Conservation (phyloP, 2,888 invertebrate species). For the Tupiocoris notatus region DNA sequence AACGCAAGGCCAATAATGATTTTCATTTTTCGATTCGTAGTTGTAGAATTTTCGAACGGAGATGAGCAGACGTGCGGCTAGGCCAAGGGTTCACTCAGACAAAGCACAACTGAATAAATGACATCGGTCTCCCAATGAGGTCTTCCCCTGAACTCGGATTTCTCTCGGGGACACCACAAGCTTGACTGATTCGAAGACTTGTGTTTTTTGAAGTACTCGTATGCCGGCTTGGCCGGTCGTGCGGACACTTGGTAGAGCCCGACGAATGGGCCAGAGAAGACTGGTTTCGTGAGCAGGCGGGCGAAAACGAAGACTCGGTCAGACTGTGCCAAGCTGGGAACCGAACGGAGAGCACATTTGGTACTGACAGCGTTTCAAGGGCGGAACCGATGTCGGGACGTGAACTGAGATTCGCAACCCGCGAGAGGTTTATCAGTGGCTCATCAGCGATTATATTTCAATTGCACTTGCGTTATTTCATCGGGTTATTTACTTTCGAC, state of each 20-base stretch:
- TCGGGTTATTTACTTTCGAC: too few relatives aligned
- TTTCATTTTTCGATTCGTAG: not conserved
- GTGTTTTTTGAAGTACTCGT: too few relatives aligned
- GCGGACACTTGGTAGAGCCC: too few relatives aligned
- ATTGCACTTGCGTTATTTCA: too few relatives aligned
- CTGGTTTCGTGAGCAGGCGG: not conserved
- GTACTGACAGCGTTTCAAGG: not conserved
- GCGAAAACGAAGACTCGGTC: not conserved
- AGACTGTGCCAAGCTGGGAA: not conserved
- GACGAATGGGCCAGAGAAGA: not conserved
- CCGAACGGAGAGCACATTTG: not conserved
- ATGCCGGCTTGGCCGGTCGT: too few relatives aligned
- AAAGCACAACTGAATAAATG: too few relatives aligned
- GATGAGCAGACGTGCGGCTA: too few relatives aligned
- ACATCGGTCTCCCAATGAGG: not conserved
- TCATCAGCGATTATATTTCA: too few relatives aligned
- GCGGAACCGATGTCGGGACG: not conserved
- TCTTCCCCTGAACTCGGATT: not conserved
- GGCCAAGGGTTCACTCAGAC: not conserved
- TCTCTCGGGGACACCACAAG: not conserved
- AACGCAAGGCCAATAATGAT: not conserved
- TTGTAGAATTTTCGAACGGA: too few relatives aligned
- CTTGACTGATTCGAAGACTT: not conserved
- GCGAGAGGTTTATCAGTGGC: too few relatives aligned
- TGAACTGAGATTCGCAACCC: not conserved